These are phyloP conservation scores for Chalcis sispes DNA, from an alignment of 2,888 invertebrate species.

Conservation along the genomic window DNA sequence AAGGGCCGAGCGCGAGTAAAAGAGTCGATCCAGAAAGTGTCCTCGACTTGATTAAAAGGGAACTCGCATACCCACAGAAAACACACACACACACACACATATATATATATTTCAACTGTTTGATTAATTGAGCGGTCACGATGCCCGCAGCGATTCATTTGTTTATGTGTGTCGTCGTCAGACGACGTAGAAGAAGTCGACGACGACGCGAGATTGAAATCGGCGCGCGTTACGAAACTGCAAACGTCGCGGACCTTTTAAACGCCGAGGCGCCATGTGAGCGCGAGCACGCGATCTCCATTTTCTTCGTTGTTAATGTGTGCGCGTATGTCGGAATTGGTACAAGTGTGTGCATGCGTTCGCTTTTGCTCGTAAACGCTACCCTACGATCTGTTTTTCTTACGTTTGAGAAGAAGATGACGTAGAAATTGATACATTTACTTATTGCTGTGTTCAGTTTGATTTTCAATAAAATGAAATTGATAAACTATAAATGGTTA, in stretches of 20 bases:
- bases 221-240: slow-evolving; percentile 22
- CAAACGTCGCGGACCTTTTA: slow-evolving; percentile 16
- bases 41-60: slow-evolving; percentile 28
- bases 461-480: too few relatives aligned
- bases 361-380: too few relatives aligned
- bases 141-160: slow-evolving; percentile 30
- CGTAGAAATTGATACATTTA: too few relatives aligned
- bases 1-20: not conserved
- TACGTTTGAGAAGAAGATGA: too few relatives aligned
- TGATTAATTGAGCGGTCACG: slow-evolving; percentile 38
- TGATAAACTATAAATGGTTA: too few relatives aligned
- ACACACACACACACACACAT: too few relatives aligned
- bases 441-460: too few relatives aligned
- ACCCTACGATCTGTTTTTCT: too few relatives aligned
- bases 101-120: not conserved
- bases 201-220: slow-evolving; percentile 18
- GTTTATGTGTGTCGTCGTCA: slow-evolving; percentile 18
- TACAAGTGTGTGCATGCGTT: too few relatives aligned
- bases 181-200: not conserved
- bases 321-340: too few relatives aligned
- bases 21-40: slow-evolving; percentile 18
- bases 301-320: not conserved
- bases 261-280: slow-evolving; percentile 15
- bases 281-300: not conserved
- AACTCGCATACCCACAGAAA: too few relatives aligned